Base-by-base conservation (phyloP, 2,888 invertebrate genomes). In the Drosophila buzzatii region DNA sequence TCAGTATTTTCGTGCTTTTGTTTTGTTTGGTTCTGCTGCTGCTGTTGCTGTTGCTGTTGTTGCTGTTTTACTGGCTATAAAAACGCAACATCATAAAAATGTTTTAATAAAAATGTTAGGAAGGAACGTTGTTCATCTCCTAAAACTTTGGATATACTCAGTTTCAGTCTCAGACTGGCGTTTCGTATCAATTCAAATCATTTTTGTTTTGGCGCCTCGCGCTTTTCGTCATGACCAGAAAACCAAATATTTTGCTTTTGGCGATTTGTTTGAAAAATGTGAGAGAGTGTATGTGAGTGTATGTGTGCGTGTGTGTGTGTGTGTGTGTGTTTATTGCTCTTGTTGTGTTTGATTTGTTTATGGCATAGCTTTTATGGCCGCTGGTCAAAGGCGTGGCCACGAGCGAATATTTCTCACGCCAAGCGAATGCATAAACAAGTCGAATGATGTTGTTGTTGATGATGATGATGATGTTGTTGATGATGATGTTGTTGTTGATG, bases 181-280 rank as follows among this genome's bases (percentile, higher is more conserved):
- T 35, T 42, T 39, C n/a, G 63, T 20, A 72, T 73, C 61, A 59
- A 76, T 60, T 8, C 41, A 10, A 61, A 63, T 60, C 8, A 2
- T 31, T 49, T 49, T 49, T 51, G 64, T n/a, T 60, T 67, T 77
- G 84, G 88, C 84, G 84, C 88, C 89, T 83, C 72, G 70, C 83
- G 71, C 81, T 75, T 75, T 77, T 67, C 58, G 62, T 44, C 85
- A 85, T 77, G 86, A 85, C 84, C 84, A 85, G 86, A 88, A 88
- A 88, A 78, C 83, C 83, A 88, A 84, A 84, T 85, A 84, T 86
- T 88, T 88, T 63, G 35, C 71, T 53, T 65, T 65, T 73, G 65
- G 65, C 77, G 65, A 77, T 69, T 72, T 76, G 72, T 76, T 77
- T 72, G 62, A 65, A 75, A 57, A 49, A 37, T 39, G 12, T 44